Percentiles rank a stretch among this genome's conserved stretches.
Evolutionary conservation across 2,113 vertebrate genomes (phyloP).

Genomic region (Protomyctophum bolini): DNA sequence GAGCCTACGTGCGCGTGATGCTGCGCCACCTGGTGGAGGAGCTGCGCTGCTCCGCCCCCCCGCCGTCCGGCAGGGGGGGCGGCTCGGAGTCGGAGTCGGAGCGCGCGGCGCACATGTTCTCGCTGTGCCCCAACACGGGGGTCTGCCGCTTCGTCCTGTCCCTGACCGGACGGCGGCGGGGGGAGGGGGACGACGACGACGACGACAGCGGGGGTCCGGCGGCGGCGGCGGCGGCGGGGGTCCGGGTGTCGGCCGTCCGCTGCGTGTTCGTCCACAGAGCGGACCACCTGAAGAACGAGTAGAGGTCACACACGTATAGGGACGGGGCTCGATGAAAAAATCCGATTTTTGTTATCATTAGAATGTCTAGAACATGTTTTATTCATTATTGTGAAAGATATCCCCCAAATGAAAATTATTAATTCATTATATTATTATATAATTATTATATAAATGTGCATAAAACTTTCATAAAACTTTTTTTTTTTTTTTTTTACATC

Average conservation of each 20-base stretch:
- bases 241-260: conserved; percentile 53
- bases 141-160: conserved; percentile 85
- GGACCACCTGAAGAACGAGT: conserved; percentile 77
- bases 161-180: conserved; percentile 45
- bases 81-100: conserved; percentile 57
- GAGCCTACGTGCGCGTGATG: conserved; percentile 87
- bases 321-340: too few species aligned
- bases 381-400: too few species aligned
- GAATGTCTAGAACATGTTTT: too few species aligned
- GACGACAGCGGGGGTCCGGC: conserved; percentile 36
- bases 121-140: conserved; percentile 90
- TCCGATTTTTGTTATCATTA: too few species aligned
- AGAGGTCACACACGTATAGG: too few species aligned
- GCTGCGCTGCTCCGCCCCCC: conserved; percentile 79
- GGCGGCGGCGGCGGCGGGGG: conserved; percentile 1
- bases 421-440: too few species aligned
- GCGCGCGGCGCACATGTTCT: conserved; percentile 71
- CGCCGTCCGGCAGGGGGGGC: conserved; percentile 74
- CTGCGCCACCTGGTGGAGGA: conserved; percentile 87
- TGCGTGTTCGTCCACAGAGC: conserved; percentile 87
- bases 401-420: too few species aligned
- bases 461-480: too few species aligned
- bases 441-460: too few species aligned
- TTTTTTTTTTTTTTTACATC: too few species aligned
- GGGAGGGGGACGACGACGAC: conserved; percentile 41